Conservation (phyloP, 1,140 invertebrate genomes). For the Caligus rogercresseyi region DNA sequence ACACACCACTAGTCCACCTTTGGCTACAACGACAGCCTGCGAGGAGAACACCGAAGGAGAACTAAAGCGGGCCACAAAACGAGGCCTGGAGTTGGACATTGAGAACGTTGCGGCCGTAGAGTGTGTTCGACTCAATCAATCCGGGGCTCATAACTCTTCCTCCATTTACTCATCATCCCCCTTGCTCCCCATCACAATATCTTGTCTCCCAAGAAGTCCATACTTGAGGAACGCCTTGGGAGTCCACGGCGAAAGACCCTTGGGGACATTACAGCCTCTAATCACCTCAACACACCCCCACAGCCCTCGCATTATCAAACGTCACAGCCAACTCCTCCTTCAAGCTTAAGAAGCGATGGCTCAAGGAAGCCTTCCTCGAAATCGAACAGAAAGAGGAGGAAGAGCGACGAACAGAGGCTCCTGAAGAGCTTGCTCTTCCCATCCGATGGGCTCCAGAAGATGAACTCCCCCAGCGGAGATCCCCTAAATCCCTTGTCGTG, state of each 20-base stretch:
- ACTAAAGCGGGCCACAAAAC: neutral
- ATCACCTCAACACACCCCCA: neutral
- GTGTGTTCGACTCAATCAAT: neutral
- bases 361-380: slow-evolving; percentile 3
- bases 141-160: no score
- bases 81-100: neutral
- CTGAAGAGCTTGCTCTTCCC: slow-evolving; percentile 8
- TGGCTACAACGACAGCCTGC: neutral
- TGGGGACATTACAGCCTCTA: slow-evolving; percentile 10
- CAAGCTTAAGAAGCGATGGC: slow-evolving; percentile 4
- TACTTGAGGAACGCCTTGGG: neutral
- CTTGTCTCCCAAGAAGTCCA: neutral
- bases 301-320: neutral
- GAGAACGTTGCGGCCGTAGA: neutral
- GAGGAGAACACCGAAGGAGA: neutral
- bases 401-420: neutral
- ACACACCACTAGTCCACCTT: neutral
- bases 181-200: no score
- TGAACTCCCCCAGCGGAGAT: neutral
- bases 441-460: slow-evolving; percentile 15
- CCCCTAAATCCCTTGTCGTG: slow-evolving; percentile 1
- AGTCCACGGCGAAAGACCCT: slow-evolving; percentile 3
- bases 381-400: neutral
- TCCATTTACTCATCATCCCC: no score
- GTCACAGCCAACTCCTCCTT: neutral